phyloP scores from a whole-genome alignment of 2,113 vertebrate genomes.

The Cnemophilus loriae region DNA sequence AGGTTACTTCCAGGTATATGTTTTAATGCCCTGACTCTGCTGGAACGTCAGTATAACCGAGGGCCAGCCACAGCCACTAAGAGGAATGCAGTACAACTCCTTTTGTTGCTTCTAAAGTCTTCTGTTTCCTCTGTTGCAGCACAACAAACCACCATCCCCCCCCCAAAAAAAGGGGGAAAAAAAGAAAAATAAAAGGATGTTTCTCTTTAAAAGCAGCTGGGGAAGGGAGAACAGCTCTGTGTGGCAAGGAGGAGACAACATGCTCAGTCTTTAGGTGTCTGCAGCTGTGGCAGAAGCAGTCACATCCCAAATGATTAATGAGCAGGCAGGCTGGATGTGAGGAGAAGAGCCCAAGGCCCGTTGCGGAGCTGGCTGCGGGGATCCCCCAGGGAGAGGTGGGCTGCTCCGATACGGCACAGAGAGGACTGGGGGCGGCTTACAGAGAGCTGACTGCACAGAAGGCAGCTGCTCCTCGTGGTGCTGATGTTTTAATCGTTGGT shows the following conservation, averaged over 20 bases:
- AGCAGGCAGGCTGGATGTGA: not conserved
- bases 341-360: not conserved
- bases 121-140: not conserved
- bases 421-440: not conserved
- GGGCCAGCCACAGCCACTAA: not conserved
- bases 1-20: fast-evolving
- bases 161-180: too few species aligned
- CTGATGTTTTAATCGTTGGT: conserved; percentile 6
- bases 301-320: not conserved
- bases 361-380: not conserved
- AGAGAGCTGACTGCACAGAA: not conserved
- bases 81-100: not conserved
- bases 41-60: fast-evolving
- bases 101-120: not conserved
- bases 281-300: not conserved
- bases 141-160: not conserved
- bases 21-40: not conserved
- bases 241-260: not conserved
- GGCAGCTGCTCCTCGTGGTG: not conserved
- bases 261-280: not conserved
- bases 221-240: not conserved
- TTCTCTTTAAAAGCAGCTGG: not conserved
- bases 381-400: not conserved
- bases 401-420: not conserved
- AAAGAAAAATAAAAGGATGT: not conserved